Conservation (phyloP, 2,113 vertebrate species). For the Columba livia region DNA sequence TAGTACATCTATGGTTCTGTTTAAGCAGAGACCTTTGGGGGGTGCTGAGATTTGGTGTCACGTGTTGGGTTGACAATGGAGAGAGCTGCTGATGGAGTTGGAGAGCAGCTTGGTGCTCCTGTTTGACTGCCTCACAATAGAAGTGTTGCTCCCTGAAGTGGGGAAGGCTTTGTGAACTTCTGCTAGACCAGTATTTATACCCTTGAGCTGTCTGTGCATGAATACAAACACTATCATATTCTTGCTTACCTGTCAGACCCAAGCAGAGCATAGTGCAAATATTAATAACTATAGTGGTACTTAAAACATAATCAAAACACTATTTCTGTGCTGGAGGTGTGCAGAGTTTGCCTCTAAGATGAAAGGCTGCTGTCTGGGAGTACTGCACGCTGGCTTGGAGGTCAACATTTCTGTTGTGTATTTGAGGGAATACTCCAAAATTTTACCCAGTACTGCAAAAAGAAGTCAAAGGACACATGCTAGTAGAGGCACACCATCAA, state of each 20-base stretch:
- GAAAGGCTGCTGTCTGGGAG: not conserved
- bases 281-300: not conserved
- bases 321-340: not conserved
- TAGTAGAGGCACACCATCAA: not conserved
- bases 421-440: not conserved
- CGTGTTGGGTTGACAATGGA: not conserved
- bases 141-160: not conserved
- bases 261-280: not conserved
- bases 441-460: not conserved
- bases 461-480: not conserved
- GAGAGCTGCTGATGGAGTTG: not conserved
- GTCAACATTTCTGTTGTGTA: rapidly evolving
- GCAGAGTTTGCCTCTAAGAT: not conserved
- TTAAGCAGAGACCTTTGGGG: not conserved
- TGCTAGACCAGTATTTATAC: not conserved
- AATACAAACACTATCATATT: not conserved
- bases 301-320: not conserved
- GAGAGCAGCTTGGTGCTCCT: not conserved
- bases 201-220: not conserved
- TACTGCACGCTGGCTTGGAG: not conserved
- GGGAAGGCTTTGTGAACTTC: not conserved
- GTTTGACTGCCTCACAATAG: rapidly evolving
- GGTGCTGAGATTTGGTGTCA: not conserved
- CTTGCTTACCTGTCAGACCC: not conserved
- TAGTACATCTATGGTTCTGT: not conserved